A percentile compares a stretch with the other conserved stretches of the same genome.
phyloP scores from a whole-genome alignment of 64 coral and sea anemone species.

The Montipora capricornis region DNA sequence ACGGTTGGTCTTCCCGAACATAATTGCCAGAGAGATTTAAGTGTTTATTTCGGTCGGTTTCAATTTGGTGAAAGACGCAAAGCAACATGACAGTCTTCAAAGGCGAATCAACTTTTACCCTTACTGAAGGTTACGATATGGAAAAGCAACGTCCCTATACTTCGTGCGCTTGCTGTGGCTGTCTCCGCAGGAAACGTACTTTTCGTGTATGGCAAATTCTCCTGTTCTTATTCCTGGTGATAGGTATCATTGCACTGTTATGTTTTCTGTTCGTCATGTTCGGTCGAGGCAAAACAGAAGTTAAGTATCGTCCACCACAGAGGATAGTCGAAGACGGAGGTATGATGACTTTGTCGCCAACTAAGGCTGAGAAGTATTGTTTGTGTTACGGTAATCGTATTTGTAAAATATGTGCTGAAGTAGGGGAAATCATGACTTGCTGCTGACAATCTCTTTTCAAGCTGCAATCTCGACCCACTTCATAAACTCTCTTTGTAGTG shows the following conservation, averaged over 20 bases:
- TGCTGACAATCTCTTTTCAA: no score
- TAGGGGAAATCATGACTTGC: no score
- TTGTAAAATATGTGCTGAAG: no score
- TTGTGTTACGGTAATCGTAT: no score
- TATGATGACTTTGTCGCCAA: no score
- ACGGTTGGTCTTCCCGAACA: no score
- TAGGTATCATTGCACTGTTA: not conserved
- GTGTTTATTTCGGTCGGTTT: not conserved
- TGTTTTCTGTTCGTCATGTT: not conserved
- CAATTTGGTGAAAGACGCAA: no score
- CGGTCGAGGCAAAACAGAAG: not conserved
- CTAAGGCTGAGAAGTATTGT: no score
- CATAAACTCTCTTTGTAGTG: no score
- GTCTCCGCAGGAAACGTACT: not conserved
- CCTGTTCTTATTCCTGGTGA: not conserved
- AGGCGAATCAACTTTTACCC: not conserved
- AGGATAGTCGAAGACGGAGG: no score
- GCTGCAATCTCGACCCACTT: no score
- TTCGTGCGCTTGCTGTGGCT: not conserved
- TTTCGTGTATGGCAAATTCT: conserved; percentile 40
- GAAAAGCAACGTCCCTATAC: not conserved
- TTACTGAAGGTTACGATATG: conserved; percentile 20
- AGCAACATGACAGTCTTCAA: not conserved
- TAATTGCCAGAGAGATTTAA: no score
- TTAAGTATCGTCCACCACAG: not conserved